phyloP scores from a whole-genome alignment of 1,140 invertebrate genomes.

The Aphidius ervi region DNA sequence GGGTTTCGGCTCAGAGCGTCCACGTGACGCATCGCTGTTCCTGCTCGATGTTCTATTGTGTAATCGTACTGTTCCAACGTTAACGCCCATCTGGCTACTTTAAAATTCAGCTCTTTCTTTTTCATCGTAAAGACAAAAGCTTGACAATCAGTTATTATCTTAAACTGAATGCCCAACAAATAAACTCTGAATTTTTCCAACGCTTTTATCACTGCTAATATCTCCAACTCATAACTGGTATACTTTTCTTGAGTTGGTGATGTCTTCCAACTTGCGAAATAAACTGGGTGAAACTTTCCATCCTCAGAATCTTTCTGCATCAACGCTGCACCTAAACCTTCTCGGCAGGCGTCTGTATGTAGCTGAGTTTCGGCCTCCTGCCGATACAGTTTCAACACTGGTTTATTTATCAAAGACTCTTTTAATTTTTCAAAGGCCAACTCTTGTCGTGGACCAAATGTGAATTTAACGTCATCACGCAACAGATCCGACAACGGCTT shows the following conservation, averaged over 20 bases:
- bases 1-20: constrained; percentile 38
- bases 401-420: constrained; percentile 32
- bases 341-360: not conserved
- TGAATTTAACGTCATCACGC: constrained; percentile 20
- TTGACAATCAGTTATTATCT: constrained; percentile 17
- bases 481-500: constrained; percentile 26
- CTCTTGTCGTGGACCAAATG: not conserved
- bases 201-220: constrained; percentile 15
- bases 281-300: constrained; percentile 5
- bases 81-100: constrained; percentile 33
- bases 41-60: constrained; percentile 29
- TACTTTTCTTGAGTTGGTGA: not conserved
- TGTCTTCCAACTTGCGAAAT: not conserved
- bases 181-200: constrained; percentile 50
- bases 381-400: constrained; percentile 26
- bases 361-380: constrained; percentile 23
- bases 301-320: constrained; percentile 21
- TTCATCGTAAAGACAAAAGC: constrained; percentile 37
- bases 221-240: not conserved
- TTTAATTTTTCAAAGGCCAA: constrained; percentile 12
- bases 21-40: constrained; percentile 31
- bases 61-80: constrained; percentile 33
- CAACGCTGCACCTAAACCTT: constrained; percentile 36
- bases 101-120: constrained; percentile 32
- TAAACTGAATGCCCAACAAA: constrained; percentile 48